phyloP scores from a whole-genome alignment of 2,888 invertebrate genomes.

The Cataglyphis cursor region DNA sequence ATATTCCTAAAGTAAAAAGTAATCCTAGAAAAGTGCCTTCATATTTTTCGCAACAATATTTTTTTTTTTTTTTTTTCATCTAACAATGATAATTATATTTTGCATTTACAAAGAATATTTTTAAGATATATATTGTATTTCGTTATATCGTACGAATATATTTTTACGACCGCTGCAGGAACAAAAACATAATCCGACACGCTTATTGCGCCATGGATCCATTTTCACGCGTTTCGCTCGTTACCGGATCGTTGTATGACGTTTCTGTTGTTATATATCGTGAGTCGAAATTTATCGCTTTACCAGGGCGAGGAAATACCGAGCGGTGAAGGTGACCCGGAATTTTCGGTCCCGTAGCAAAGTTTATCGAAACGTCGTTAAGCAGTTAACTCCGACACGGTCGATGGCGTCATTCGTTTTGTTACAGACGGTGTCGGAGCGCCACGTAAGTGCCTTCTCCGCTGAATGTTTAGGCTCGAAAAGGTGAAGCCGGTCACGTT shows the following conservation, averaged over 20 bases:
- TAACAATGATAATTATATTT: background rate
- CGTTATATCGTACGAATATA: background rate
- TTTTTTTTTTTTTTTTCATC: background rate
- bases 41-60: background rate
- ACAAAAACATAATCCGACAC: constrained; percentile 13
- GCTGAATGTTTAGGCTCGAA: constrained; percentile 79
- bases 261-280: constrained; percentile 35
- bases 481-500: constrained; percentile 79
- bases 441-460: constrained; percentile 72
- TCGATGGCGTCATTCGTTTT: constrained; percentile 75
- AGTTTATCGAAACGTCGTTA: constrained; percentile 72
- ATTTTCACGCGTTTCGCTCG: constrained; percentile 31
- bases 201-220: constrained; percentile 21
- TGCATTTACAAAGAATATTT: background rate
- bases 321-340: constrained; percentile 27
- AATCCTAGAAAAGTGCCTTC: background rate
- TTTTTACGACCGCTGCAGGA: constrained; percentile 14
- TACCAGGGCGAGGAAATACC: background rate
- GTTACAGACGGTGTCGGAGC: constrained; percentile 59
- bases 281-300: constrained; percentile 18
- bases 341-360: constrained; percentile 61
- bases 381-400: constrained; percentile 61
- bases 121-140: background rate
- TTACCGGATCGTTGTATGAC: constrained; percentile 17
- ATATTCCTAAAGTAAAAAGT: background rate